These are phyloP conservation scores for Nymphicus hollandicus DNA, from an alignment of 2,113 vertebrate species.

Conservation along the genomic window DNA sequence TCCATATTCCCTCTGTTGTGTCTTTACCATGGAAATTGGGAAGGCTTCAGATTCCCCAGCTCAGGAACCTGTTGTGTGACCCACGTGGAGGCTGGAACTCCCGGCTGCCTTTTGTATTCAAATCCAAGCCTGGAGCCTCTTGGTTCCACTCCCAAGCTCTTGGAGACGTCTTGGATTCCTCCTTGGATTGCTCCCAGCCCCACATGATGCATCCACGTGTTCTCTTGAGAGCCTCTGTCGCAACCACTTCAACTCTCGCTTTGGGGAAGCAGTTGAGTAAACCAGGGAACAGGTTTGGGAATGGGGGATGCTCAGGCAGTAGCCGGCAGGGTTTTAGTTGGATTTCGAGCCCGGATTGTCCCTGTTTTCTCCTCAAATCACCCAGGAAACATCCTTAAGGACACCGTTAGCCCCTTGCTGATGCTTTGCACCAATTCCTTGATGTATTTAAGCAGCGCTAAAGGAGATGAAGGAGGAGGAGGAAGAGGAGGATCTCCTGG, in stretches of 20 bases:
- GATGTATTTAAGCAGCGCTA: background rate
- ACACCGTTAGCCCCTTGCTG: background rate
- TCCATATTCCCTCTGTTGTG: background rate
- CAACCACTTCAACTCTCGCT: background rate
- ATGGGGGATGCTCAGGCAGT: too few species aligned
- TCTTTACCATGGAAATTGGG: background rate
- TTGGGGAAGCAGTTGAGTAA: background rate
- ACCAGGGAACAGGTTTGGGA: background rate
- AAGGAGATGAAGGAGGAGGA: rapidly evolving
- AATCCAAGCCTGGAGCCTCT: background rate
- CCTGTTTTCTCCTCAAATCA: background rate
- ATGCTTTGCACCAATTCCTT: background rate
- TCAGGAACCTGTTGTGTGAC: background rate
- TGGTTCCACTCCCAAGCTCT: background rate
- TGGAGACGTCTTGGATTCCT: background rate
- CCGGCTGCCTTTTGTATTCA: background rate
- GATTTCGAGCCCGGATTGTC: background rate
- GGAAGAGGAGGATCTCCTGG: background rate
- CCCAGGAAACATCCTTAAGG: background rate
- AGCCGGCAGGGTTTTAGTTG: background rate
- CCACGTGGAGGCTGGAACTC: background rate
- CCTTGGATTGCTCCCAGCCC: background rate
- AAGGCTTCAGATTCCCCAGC: background rate
- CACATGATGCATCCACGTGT: background rate
- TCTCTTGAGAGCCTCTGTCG: background rate